These are phyloP conservation scores for Zaprionus kolodkinae DNA, from an alignment of 1,140 invertebrate species.

Conservation along the genomic window DNA sequence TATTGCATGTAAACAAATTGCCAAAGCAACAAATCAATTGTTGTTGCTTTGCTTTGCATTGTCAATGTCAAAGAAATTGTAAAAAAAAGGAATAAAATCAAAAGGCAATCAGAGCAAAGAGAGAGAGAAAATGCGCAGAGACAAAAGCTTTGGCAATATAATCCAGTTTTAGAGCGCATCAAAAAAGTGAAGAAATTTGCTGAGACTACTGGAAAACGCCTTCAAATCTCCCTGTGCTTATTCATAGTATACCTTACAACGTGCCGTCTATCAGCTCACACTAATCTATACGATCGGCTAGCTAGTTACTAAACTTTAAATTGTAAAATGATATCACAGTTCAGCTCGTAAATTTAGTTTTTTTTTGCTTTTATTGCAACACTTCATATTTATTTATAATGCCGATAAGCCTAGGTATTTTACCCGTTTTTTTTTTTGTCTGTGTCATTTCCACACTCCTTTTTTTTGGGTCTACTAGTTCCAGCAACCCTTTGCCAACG, in stretches of 20 bases:
- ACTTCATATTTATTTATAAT: slow-evolving; percentile 29
- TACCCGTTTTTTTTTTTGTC: neutral
- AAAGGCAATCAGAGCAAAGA: slow-evolving; percentile 65
- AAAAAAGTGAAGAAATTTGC: slow-evolving; percentile 16
- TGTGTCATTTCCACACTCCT: neutral
- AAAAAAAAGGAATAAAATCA: slow-evolving; percentile 48
- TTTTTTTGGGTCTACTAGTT: slow-evolving; percentile 13
- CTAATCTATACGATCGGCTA: neutral
- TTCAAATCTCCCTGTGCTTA: too few relatives aligned
- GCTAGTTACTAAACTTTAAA: neutral
- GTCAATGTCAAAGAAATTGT: slow-evolving; percentile 31
- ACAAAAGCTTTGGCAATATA: slow-evolving; percentile 51
- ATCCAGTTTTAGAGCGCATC: slow-evolving; percentile 48
- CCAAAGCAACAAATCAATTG: slow-evolving; percentile 69
- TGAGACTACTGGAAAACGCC: neutral
- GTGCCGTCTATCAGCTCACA: neutral
- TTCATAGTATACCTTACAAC: too few relatives aligned
- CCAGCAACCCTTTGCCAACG: slow-evolving; percentile 30
- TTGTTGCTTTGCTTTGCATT: slow-evolving; percentile 27
- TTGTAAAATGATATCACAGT: slow-evolving; percentile 17
- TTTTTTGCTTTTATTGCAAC: slow-evolving; percentile 2
- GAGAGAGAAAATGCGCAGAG: slow-evolving; percentile 14
- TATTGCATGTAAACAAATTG: slow-evolving; percentile 78
- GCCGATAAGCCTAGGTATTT: slow-evolving; percentile 17
- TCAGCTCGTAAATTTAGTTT: slow-evolving; percentile 4